Evolutionary conservation across 2,888 invertebrate species (phyloP).

Genomic region (Drosophila vallismaia): DNA sequence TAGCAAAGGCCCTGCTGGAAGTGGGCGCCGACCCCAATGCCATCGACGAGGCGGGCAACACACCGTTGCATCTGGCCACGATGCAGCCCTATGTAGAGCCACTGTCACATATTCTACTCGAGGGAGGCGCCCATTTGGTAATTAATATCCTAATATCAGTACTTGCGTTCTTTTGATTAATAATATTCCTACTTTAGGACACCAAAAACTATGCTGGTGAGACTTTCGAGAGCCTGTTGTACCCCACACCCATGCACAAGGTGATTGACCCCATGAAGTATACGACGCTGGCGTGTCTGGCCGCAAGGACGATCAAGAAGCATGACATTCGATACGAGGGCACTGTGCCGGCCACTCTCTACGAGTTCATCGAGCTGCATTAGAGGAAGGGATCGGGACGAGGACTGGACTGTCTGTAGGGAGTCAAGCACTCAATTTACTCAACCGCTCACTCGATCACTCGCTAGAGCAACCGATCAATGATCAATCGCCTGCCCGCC

Average conservation of each 20-base stretch:
- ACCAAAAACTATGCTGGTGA: constrained; percentile 90
- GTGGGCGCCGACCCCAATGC: constrained; percentile 93
- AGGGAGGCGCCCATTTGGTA: constrained; percentile 88
- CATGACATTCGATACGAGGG: constrained; percentile 88
- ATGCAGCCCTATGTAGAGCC: constrained; percentile 89
- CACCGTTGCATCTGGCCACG: constrained; percentile 93
- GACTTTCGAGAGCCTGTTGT: constrained; percentile 89
- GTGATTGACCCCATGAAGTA: constrained; percentile 91
- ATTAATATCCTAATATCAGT: constrained; percentile 26
- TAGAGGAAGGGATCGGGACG: constrained; percentile 58
- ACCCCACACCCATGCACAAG: constrained; percentile 87
- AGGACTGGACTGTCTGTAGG: constrained; percentile 25
- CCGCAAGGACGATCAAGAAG: constrained; percentile 91
- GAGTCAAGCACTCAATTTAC: constrained; percentile 39
- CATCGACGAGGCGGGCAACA: constrained; percentile 92
- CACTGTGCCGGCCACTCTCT: constrained; percentile 85
- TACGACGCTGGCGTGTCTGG: constrained; percentile 92
- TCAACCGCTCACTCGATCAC: constrained; percentile 33
- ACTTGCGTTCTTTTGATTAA: not conserved
- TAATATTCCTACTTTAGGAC: constrained; percentile 67
- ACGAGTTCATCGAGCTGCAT: constrained; percentile 84
- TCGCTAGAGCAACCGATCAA: constrained; percentile 18
- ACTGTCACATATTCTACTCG: constrained; percentile 89
- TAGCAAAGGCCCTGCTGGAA: constrained; percentile 90
- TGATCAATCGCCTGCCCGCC: constrained; percentile 48